Evolutionary conservation across 2,113 vertebrate genomes (phyloP).

Genomic region (Butorides virescens): DNA sequence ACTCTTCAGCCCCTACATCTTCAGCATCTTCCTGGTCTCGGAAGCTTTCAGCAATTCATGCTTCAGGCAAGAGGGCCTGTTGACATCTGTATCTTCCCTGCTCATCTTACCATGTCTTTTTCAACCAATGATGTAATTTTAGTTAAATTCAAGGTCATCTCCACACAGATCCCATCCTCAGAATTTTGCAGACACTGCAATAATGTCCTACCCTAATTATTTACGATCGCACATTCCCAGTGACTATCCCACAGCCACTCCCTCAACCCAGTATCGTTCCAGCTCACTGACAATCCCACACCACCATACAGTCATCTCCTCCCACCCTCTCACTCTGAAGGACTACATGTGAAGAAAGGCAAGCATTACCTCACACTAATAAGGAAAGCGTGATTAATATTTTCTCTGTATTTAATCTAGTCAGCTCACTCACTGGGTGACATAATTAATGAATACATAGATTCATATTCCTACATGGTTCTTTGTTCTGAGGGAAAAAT

Average conservation of each 20-base stretch:
- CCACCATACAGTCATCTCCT: neutral
- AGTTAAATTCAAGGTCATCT: neutral
- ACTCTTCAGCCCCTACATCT: neutral
- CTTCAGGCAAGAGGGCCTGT: neutral
- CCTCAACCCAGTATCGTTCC: neutral
- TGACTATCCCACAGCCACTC: neutral
- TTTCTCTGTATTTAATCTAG: neutral
- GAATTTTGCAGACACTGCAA: neutral
- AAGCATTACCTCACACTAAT: neutral
- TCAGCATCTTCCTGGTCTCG: neutral
- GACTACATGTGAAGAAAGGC: neutral
- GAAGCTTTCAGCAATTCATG: neutral
- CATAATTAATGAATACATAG: neutral
- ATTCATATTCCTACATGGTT: neutral
- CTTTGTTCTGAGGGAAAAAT: neutral
- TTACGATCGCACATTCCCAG: neutral
- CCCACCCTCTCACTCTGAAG: neutral
- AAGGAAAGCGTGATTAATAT: neutral
- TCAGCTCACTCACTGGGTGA: neutral
- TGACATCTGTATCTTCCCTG: neutral
- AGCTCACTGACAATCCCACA: accelerated
- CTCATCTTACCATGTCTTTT: neutral
- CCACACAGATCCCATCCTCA: neutral
- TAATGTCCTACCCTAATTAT: conserved; percentile 7
- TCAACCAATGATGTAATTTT: neutral